Evolutionary conservation across 2,113 vertebrate genomes (phyloP), one percentile per base, ranked within the genome.

Genomic region (Miniopterus natalensis): DNA sequence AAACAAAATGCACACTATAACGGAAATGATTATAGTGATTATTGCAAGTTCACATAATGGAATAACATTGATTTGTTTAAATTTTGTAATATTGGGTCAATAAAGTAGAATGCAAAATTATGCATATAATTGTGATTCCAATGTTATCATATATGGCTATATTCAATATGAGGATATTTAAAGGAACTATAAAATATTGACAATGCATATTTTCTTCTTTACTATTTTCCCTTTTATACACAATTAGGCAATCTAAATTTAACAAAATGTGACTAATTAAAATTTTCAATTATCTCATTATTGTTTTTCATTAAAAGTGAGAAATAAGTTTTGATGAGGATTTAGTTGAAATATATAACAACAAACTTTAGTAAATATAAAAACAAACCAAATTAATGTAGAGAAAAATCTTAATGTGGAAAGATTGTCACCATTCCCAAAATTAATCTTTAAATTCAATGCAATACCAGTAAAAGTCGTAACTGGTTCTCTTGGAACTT

Each of bases 281-380:
- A 17, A 42, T 90, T 59, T 61, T 53, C 8, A 77, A 49, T 61
- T 71, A 40, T 2, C 4, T 70, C 0, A 81, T 86, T 86, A 70
- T 6, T 53, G 11, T 6, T 79, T 73, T 91, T 78, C 12, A 55
- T 73, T 91, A 75, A 84, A 87, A 93, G 49, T 73, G 18, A 23
- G 42, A 73, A 17, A 70, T 68, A 78, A 53, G 0, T 70, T 77
- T 4, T 79, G 8, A 42, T 84, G 15, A 1, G 2, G 2, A 59
- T 84, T 93, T 95, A 68, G 13, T 29, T 84, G 20, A 87, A 93
- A 63, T 90, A 84, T 29, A 65, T 75, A 21, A 88, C 8, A 90
- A 31, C 18, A 79, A 97, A 83, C 3, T 45, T 53, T 5, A 89
- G 8, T 78, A 92, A 57, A 80, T 49, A 59, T 10, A 79, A 95